Evolutionary conservation across 2,888 invertebrate species (phyloP).

Genomic region (Caenorhabditis angaria): DNA sequence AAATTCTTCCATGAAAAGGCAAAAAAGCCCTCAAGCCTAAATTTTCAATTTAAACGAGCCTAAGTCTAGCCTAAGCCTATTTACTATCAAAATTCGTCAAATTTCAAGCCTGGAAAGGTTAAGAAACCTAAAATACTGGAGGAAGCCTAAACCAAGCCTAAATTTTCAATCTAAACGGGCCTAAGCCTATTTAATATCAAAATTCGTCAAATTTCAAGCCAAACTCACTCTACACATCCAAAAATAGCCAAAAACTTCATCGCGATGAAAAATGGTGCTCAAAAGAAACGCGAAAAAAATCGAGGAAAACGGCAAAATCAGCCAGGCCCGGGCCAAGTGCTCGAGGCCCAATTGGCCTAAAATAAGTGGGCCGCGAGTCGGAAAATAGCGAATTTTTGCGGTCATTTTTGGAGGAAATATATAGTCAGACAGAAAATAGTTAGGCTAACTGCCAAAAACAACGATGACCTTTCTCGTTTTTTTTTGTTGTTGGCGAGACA

Average conservation of each 20-base stretch:
- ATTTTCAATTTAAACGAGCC: too few relatives aligned
- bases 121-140: too few relatives aligned
- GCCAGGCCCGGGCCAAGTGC: slow-evolving; percentile 21
- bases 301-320: slow-evolving; percentile 18
- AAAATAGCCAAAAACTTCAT: slow-evolving; percentile 46
- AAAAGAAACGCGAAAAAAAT: slow-evolving; percentile 44
- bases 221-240: slow-evolving; percentile 58
- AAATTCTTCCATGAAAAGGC: too few relatives aligned
- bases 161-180: too few relatives aligned
- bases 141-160: too few relatives aligned
- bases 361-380: not conserved
- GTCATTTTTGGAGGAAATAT: not conserved
- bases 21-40: too few relatives aligned
- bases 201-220: not conserved
- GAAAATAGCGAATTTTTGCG: not conserved
- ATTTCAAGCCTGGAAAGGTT: too few relatives aligned
- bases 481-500: too few relatives aligned
- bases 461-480: slow-evolving; percentile 2
- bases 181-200: too few relatives aligned
- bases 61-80: too few relatives aligned
- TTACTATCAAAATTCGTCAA: too few relatives aligned
- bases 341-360: not conserved
- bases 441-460: not conserved
- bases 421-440: not conserved
- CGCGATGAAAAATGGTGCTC: slow-evolving; percentile 44